Percentiles rank a stretch among this genome's conserved stretches.
These are phyloP conservation scores for Zaprionus gabonicus DNA, from an alignment of 1,140 invertebrate species.

Conservation along the genomic window DNA sequence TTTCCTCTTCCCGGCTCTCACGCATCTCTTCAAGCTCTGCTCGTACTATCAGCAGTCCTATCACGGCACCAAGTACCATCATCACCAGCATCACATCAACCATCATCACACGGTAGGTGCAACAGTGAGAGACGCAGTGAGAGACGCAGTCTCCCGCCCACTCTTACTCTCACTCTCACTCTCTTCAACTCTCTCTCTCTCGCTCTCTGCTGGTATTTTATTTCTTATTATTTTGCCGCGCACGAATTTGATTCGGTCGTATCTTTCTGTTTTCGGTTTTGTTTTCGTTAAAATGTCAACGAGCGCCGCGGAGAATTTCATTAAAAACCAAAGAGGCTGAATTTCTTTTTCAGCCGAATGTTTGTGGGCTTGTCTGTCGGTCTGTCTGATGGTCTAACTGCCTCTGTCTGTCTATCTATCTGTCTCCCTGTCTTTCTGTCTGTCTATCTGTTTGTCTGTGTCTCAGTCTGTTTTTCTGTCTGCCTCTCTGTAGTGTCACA, in stretches of 20 bases:
- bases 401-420: too few species aligned
- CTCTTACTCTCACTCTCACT: conserved; percentile 21
- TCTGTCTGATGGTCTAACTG: conserved; percentile 6
- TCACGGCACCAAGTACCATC: conserved; percentile 91
- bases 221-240: conserved; percentile 33
- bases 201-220: conserved; percentile 3
- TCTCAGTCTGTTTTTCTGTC: not conserved
- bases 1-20: conserved; percentile 92
- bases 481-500: conserved; percentile 16
- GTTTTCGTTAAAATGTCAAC: conserved; percentile 50
- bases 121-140: not conserved
- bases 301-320: conserved; percentile 43
- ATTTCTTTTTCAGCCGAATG: conserved; percentile 35
- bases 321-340: conserved; percentile 21
- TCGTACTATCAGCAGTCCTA: conserved; percentile 90
- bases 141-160: not conserved
- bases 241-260: conserved; percentile 28
- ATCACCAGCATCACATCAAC: conserved; percentile 90
- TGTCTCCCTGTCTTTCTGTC: not conserved
- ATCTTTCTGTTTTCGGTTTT: conserved; percentile 19
- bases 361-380: not conserved
- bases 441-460: not conserved
- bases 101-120: conserved; percentile 86
- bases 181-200: not conserved
- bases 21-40: conserved; percentile 93